Conservation (phyloP, 2,113 vertebrate genomes). For the Macroglossus sobrinus region DNA sequence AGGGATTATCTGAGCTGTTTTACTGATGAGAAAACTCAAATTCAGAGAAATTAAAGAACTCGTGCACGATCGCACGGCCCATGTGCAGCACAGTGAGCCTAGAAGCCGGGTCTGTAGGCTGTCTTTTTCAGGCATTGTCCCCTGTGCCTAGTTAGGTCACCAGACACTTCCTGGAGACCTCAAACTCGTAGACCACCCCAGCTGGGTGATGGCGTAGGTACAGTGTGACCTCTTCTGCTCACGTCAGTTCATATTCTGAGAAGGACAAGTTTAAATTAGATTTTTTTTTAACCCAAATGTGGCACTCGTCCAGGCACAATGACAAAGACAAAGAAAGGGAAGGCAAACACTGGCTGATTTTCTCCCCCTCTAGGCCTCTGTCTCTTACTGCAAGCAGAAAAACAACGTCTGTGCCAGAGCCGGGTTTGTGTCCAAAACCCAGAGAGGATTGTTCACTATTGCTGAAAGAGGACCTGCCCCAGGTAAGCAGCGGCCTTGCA, state of each 20-base stretch:
- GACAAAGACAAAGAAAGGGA: not conserved
- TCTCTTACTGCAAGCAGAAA: constrained; percentile 68
- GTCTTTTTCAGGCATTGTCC: not conserved
- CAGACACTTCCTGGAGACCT: not conserved
- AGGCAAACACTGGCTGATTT: not conserved
- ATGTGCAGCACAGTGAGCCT: not conserved
- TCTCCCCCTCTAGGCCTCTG: constrained; percentile 71
- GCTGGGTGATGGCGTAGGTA: not conserved
- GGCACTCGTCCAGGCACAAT: not conserved
- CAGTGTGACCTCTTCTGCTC: not conserved
- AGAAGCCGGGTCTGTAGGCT: not conserved
- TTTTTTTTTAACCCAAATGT: not conserved
- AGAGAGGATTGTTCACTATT: constrained; percentile 37
- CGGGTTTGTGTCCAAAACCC: constrained; percentile 82
- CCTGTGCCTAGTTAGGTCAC: not conserved
- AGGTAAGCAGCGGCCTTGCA: constrained; percentile 51
- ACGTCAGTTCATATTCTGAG: not conserved
- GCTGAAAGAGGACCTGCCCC: constrained; percentile 74
- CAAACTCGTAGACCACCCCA: rapidly evolving
- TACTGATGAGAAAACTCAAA: not conserved
- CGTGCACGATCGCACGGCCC: too few species aligned
- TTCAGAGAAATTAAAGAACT: not conserved
- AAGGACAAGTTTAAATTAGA: not conserved
- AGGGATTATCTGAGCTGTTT: not conserved
- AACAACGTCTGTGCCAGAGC: constrained; percentile 72